Base-by-base conservation (phyloP, 2,888 invertebrate species). In the Dasypogon diadema region DNA sequence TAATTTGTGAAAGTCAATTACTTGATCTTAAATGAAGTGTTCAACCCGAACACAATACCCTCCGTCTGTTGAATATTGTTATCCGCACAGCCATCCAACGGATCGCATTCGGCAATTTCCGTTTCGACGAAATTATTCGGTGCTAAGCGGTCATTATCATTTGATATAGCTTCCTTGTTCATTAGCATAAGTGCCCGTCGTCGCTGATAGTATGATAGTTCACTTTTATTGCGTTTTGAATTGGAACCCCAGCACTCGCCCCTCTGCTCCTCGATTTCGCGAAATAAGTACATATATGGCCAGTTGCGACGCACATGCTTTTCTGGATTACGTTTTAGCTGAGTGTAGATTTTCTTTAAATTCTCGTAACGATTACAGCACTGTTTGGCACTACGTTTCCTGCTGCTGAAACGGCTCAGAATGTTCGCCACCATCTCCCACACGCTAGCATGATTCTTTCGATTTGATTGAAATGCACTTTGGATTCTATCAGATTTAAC, bases 401-500 rank as follows among this genome's bases (percentile, higher is more conserved):
- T 81, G 1, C 85, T 81, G 74, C 85, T 86, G 75, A 83, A 85
- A 1, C 84, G 83, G 75, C 84, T 86, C 2, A 85, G 79, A 3
- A 85, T 84, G 76, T 84, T 84, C 37, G 85, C 85, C 2, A 85
- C 85, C 85, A 86, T 85, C 78, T 85, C 85, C 85, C 85, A 85
- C 0, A 85, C 85, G 73, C 86, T 86, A 16, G 85, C 85, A 81
- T 85, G 85, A 72, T 85, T 85, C 80, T 85, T 85, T 2, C 85
- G 83, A 76, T 85, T 85, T 63, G 86, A 85, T 60, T 85, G 86
- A 79, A 85, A 85, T 30, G 85, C 86, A 78, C 82, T 84, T 80
- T 85, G 85, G 51, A 85, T 86, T 2, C 85, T 81, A 79, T 85
- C 85, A 14, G 85, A 85, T 79, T 85, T 85, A 14, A 85, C 85